phyloP scores from a whole-genome alignment of 2,888 invertebrate species.

The Sussaba pulchella region DNA sequence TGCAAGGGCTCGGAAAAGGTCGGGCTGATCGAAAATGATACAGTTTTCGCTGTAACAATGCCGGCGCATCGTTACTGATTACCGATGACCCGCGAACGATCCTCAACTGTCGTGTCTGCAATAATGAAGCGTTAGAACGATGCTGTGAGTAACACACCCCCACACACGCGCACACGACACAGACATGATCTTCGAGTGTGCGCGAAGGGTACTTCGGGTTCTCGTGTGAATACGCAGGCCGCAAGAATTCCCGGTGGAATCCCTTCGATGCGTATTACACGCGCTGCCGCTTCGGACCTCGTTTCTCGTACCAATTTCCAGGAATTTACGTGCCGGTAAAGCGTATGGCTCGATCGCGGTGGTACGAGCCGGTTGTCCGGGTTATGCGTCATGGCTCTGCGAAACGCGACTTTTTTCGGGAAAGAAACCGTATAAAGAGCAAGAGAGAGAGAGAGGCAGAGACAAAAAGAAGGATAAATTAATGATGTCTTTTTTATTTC shows the following conservation, averaged over 20 bases:
- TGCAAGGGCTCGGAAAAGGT: not conserved
- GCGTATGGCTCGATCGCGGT: not conserved
- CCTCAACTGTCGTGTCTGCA: not conserved
- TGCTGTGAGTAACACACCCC: constrained; percentile 23
- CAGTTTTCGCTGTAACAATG: constrained; percentile 2
- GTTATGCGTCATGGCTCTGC: constrained; percentile 16
- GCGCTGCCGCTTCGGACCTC: constrained; percentile 36
- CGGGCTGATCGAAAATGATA: not conserved
- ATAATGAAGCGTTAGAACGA: constrained; percentile 8
- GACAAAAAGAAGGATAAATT: not conserved
- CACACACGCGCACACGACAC: too few species aligned
- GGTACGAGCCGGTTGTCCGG: not conserved
- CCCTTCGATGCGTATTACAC: constrained; percentile 44
- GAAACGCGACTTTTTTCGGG: constrained; percentile 22
- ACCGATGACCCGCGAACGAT: constrained; percentile 11
- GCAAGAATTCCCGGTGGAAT: constrained; percentile 53
- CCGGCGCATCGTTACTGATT: not conserved
- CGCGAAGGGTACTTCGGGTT: not conserved
- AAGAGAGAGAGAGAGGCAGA: not conserved
- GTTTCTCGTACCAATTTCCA: constrained; percentile 32
- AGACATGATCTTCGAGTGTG: not conserved
- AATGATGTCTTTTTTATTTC: too few species aligned
- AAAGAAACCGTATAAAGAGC: constrained; percentile 22
- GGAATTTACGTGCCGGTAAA: constrained; percentile 66
- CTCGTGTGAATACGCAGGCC: constrained; percentile 36